phyloP scores from a whole-genome alignment of 2,888 invertebrate species.

The Sthenelais limicola region DNA sequence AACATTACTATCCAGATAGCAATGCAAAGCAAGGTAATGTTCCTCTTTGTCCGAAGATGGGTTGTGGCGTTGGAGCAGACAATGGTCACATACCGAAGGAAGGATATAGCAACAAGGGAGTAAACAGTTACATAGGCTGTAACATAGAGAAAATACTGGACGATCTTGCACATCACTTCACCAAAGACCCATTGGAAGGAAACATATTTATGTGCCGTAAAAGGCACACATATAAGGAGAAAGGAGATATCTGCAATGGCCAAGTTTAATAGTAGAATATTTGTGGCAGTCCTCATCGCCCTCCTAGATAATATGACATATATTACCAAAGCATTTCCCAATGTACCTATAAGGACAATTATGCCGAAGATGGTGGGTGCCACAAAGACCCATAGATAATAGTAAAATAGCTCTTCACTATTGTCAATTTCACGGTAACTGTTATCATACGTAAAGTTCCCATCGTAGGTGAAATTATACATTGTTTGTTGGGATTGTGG shows the following conservation, averaged over 20 bases:
- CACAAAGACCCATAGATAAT: constrained; percentile 33
- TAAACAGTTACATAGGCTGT: constrained; percentile 52
- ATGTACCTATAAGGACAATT: constrained; percentile 47
- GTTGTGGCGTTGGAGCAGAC: constrained; percentile 34
- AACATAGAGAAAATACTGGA: constrained; percentile 51
- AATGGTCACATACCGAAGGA: constrained; percentile 50
- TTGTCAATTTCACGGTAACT: constrained; percentile 11
- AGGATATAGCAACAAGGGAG: constrained; percentile 52
- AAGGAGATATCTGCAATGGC: constrained; percentile 54
- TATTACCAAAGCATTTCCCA: constrained; percentile 51
- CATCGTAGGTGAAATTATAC: too few relatives aligned
- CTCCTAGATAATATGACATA: constrained; percentile 50
- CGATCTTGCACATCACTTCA: constrained; percentile 45
- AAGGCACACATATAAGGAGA: constrained; percentile 51
- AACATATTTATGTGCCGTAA: constrained; percentile 49
- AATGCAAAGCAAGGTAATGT: constrained; percentile 44
- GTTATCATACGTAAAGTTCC: constrained; percentile 2
- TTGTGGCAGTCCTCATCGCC: constrained; percentile 48
- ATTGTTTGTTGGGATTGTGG: too few relatives aligned
- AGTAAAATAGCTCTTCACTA: constrained; percentile 37
- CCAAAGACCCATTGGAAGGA: constrained; percentile 44
- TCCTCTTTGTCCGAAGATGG: constrained; percentile 38
- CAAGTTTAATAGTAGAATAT: constrained; percentile 50
- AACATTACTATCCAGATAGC: constrained; percentile 47
- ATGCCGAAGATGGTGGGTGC: constrained; percentile 46